These are phyloP conservation scores for Lapara coniferarum DNA, from an alignment of 2,888 invertebrate genomes.

Conservation along the genomic window DNA sequence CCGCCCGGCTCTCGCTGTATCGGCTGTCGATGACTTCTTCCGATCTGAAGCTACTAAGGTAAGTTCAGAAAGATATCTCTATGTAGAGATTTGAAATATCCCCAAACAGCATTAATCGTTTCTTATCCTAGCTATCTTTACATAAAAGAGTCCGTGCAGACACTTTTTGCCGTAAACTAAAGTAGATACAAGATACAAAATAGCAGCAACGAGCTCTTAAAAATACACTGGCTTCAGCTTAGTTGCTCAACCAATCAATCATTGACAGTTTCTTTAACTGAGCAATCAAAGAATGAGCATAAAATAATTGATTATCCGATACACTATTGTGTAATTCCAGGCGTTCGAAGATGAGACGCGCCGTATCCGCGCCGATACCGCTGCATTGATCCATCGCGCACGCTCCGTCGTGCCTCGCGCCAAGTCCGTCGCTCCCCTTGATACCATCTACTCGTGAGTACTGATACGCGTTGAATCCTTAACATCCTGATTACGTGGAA, in stretches of 20 bases:
- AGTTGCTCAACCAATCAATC: no score
- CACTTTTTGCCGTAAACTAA: no score
- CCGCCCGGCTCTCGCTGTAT: constrained; percentile 84
- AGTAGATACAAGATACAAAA: no score
- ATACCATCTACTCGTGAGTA: constrained; percentile 84
- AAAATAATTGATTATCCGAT: background rate
- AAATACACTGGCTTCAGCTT: no score
- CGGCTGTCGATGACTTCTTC: constrained; percentile 90
- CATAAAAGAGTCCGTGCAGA: no score
- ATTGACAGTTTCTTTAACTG: no score
- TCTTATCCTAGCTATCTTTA: no score
- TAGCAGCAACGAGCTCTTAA: no score
- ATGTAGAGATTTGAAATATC: no score
- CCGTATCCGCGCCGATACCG: constrained; percentile 90
- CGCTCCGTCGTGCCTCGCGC: constrained; percentile 90
- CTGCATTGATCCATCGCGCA: constrained; percentile 88
- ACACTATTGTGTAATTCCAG: constrained; percentile 74
- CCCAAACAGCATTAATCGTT: no score
- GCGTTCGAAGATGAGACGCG: constrained; percentile 92
- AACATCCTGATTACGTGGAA: no score
- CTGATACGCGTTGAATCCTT: background rate
- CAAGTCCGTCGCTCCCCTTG: constrained; percentile 81
- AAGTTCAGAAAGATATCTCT: no score
- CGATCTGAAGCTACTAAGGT: constrained; percentile 90
- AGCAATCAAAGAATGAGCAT: background rate